Evolutionary conservation across 2,888 invertebrate genomes (phyloP).

Genomic region (Lasioglossum marginatum): DNA sequence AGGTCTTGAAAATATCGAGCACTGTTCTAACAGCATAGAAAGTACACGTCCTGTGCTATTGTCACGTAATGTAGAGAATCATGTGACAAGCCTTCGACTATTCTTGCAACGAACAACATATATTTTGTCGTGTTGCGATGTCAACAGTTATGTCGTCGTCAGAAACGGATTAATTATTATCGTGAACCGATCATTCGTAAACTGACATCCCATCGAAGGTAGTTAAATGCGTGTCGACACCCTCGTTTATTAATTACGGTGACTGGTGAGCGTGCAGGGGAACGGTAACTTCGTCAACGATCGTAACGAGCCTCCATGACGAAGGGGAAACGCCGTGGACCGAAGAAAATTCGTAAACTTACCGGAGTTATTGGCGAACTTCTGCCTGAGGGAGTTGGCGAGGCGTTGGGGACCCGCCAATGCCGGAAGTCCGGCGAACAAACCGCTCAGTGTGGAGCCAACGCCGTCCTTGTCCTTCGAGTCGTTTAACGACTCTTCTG

Average conservation of each 20-base stretch:
- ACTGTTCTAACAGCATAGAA: neutral
- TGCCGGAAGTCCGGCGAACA: slow-evolving; percentile 83
- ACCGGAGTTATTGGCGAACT: slow-evolving; percentile 82
- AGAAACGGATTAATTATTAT: slow-evolving; percentile 39
- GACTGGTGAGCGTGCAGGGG: slow-evolving; percentile 52
- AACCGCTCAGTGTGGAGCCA: slow-evolving; percentile 81
- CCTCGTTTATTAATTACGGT: slow-evolving; percentile 64
- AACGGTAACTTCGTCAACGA: slow-evolving; percentile 57
- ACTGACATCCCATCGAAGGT: slow-evolving; percentile 38
- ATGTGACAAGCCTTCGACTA: neutral
- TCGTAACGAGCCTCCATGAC: slow-evolving; percentile 60
- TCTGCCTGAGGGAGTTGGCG: slow-evolving; percentile 82
- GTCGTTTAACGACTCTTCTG: slow-evolving; percentile 83
- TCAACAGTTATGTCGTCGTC: neutral
- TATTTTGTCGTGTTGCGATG: neutral
- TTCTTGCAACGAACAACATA: neutral
- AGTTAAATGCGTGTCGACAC: slow-evolving; percentile 44
- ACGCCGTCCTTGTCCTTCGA: slow-evolving; percentile 79
- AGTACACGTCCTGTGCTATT: neutral
- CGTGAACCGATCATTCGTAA: slow-evolving; percentile 44
- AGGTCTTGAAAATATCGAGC: neutral
- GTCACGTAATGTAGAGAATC: neutral
- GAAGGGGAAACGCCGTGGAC: slow-evolving; percentile 33
- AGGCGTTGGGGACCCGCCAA: slow-evolving; percentile 84
- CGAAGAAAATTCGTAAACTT: slow-evolving; percentile 70